Percentiles rank a stretch among this genome's conserved stretches.
Conservation (phyloP, 2,888 invertebrate species). For the Pyrgus malvae region DNA sequence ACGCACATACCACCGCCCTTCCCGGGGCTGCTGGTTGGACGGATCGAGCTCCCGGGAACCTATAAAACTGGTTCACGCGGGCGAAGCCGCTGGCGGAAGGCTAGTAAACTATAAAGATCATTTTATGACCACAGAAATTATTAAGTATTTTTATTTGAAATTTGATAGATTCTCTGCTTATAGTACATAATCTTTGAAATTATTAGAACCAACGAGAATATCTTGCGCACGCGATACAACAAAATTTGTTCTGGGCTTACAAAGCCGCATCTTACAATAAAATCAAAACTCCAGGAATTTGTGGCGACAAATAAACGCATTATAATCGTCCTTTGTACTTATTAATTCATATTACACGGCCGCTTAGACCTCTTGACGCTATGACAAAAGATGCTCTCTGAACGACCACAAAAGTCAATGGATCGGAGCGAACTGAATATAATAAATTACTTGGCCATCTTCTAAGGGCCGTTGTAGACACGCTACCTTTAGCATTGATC, state of each 20-base stretch:
- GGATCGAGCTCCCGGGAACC: too few relatives aligned
- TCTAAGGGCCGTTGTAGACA: too few relatives aligned
- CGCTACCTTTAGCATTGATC: too few relatives aligned
- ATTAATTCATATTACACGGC: conserved; percentile 82
- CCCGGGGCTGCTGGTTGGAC: too few relatives aligned
- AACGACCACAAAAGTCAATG: conserved; percentile 75
- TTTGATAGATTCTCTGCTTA: too few relatives aligned
- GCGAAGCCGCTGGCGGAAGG: too few relatives aligned
- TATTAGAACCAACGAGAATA: conserved; percentile 46
- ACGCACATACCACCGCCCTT: too few relatives aligned
- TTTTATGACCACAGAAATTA: too few relatives aligned
- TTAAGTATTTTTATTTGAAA: too few relatives aligned
- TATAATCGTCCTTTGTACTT: conserved; percentile 77
- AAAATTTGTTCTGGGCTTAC: conserved; percentile 71
- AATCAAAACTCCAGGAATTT: conserved; percentile 53
- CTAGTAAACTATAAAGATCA: too few relatives aligned
- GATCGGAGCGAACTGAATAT: conserved; percentile 71
- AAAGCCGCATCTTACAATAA: conserved; percentile 55
- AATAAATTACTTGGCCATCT: conserved; percentile 75
- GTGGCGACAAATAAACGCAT: conserved; percentile 74
- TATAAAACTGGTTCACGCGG: too few relatives aligned
- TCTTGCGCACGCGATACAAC: conserved; percentile 66
- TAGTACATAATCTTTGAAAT: conserved; percentile 44
- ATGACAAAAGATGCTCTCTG: conserved; percentile 70
- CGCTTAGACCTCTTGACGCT: conserved; percentile 70